Evolutionary conservation across 2,888 invertebrate genomes (phyloP), one percentile per base, ranked within the genome.

Genomic region (Parapristionchus giblindavisi): DNA sequence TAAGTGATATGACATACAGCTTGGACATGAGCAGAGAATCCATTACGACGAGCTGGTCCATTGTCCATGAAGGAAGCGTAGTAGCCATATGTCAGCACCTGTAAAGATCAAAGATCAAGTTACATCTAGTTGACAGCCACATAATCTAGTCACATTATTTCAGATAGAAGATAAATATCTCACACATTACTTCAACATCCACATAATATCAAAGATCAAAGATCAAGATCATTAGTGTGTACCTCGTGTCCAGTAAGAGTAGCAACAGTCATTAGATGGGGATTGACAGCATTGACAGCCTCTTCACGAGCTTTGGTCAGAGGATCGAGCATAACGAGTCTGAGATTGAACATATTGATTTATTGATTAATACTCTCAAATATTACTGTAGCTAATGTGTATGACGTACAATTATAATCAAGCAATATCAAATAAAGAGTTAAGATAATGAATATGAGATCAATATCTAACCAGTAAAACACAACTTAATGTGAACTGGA

Each of bases 231-330:
- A 43, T 14, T n/a, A n/a, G 29, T 56, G 6, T 5, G 11, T 4
- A 71, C 80, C 65, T 80, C 84, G 76, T 86, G 84, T 61, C 85
- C 83, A 5, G 86, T 86, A 36, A 86, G 77, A 32, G 86, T 86
- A 6, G 86, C 87, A 27, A 87, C 63, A 17, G 87, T 87, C 78
- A 94, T 94, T 75, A 97, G 89, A 89, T 94, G 93, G 27, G 83
- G 82, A 65, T 82, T 83, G 21, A 74, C 75, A 17, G 65, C 81
- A 8, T 74, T 74, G 24, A 81, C 52, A 48, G 79, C 79, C 70
- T 81, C 79, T 71, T 87, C 87, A 48, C 80, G 80, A 65, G 83
- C 80, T 24, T 79, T 74, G 27, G 87, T 84, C 48, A 87, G 78
- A 24, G 87, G 86, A 75, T 87, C 87, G 24, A 87, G 79, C 87